These are phyloP conservation scores for Formicarius rufipectus DNA, from an alignment of 2,113 vertebrate genomes.

Conservation along the genomic window DNA sequence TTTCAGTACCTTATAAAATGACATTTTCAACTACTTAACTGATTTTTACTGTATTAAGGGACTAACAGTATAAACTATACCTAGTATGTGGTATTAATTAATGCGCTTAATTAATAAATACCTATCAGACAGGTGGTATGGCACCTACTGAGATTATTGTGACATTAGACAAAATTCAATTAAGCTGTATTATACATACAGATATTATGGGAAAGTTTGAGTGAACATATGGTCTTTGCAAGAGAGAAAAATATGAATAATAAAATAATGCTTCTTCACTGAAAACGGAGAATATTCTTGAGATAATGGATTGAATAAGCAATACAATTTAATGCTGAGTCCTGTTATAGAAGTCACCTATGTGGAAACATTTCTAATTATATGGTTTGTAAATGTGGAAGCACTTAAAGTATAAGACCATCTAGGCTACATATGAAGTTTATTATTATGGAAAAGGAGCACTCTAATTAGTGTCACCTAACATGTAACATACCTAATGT, in stretches of 20 bases:
- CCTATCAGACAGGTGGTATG: not conserved
- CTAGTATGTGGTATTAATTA: not conserved
- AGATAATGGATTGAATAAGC: not conserved
- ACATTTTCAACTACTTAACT: not conserved
- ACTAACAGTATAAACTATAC: not conserved
- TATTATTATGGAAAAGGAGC: conserved; percentile 5
- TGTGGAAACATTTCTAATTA: conserved; percentile 42
- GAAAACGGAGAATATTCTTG: not conserved
- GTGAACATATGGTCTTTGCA: not conserved
- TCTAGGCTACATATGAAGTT: not conserved
- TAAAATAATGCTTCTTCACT: conserved; percentile 9
- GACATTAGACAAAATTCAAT: not conserved
- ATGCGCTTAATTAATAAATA: not conserved
- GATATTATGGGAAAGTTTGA: not conserved
- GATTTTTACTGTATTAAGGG: not conserved
- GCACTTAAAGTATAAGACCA: not conserved
- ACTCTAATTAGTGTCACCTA: not conserved
- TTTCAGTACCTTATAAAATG: not conserved
- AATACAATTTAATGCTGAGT: conserved; percentile 26
- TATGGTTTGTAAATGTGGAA: conserved; percentile 17
- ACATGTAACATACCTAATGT: not conserved
- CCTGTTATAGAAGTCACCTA: not conserved
- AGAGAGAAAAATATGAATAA: not conserved
- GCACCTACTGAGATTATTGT: not conserved
- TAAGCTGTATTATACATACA: not conserved